These are phyloP conservation scores for Platyscapa corneri DNA, from an alignment of 1,140 invertebrate species.

Conservation along the genomic window DNA sequence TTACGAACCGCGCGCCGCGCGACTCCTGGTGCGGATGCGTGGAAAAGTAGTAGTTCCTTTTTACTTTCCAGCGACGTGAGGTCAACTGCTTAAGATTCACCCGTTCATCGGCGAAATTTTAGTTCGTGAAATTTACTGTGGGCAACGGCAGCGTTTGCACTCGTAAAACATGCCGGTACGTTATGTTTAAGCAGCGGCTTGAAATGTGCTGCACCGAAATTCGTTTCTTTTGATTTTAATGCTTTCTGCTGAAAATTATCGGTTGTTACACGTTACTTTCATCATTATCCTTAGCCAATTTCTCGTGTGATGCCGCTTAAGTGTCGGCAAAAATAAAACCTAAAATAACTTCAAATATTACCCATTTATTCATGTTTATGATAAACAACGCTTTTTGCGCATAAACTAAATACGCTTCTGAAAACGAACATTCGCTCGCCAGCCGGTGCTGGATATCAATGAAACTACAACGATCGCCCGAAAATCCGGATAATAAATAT, in stretches of 20 bases:
- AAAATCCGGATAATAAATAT: not conserved
- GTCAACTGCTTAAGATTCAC: constrained; percentile 18
- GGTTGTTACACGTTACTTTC: constrained; percentile 8
- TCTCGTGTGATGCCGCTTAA: not conserved
- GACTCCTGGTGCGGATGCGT: not conserved
- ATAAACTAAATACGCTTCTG: no score
- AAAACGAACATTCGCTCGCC: no score
- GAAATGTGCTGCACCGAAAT: not conserved
- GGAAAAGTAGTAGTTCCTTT: constrained; percentile 14
- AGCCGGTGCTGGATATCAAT: not conserved
- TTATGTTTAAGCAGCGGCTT: constrained; percentile 8
- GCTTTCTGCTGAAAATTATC: constrained; percentile 14
- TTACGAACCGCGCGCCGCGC: no score
- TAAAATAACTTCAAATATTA: not conserved
- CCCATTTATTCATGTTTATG: not conserved
- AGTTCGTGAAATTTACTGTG: not conserved
- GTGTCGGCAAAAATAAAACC: not conserved
- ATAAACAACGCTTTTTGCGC: not conserved
- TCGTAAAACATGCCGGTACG: constrained; percentile 3
- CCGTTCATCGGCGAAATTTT: constrained; percentile 5
- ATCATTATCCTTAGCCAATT: constrained; percentile 3
- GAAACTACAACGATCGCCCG: not conserved
- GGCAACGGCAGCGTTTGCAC: not conserved
- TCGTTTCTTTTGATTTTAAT: constrained; percentile 14
- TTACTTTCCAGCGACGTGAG: not conserved